phyloP scores from a whole-genome alignment of 2,888 invertebrate genomes.

The Lycocerus yunnanus region DNA sequence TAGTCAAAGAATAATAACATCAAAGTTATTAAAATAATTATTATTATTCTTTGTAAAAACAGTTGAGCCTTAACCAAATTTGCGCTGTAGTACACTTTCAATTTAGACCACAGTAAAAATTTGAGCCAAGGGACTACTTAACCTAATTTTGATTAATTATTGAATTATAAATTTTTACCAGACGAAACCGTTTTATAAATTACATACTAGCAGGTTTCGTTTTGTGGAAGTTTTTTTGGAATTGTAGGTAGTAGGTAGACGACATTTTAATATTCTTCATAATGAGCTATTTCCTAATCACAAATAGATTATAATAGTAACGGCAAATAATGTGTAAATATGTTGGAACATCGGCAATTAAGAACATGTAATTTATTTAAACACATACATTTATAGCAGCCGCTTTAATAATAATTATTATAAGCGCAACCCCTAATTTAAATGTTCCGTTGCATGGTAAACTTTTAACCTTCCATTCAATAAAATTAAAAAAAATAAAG shows the following conservation, averaged over 20 bases:
- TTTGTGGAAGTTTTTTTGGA: background rate
- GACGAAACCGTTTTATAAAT: too few relatives aligned
- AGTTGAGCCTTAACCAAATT: background rate
- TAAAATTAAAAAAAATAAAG: too few relatives aligned
- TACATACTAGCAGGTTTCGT: background rate
- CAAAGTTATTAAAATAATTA: background rate
- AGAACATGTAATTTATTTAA: background rate
- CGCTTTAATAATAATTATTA: too few relatives aligned
- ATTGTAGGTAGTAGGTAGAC: background rate
- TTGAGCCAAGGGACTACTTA: background rate
- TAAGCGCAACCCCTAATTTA: too few relatives aligned
- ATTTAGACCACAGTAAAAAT: background rate
- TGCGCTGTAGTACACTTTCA: background rate
- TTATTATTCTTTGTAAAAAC: background rate
- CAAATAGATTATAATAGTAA: background rate
- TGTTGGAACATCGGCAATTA: background rate
- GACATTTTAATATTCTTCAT: background rate
- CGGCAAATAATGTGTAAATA: background rate
- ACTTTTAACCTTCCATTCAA: too few relatives aligned
- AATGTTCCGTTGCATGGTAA: too few relatives aligned
- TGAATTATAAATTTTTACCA: too few relatives aligned
- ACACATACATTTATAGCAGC: too few relatives aligned
- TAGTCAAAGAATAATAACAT: background rate
- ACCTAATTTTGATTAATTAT: background rate
- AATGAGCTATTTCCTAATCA: background rate